Percentiles rank a stretch among this genome's conserved stretches.
Evolutionary conservation across 2,113 vertebrate genomes (phyloP).

Genomic region (Leptobrachium leishanense): DNA sequence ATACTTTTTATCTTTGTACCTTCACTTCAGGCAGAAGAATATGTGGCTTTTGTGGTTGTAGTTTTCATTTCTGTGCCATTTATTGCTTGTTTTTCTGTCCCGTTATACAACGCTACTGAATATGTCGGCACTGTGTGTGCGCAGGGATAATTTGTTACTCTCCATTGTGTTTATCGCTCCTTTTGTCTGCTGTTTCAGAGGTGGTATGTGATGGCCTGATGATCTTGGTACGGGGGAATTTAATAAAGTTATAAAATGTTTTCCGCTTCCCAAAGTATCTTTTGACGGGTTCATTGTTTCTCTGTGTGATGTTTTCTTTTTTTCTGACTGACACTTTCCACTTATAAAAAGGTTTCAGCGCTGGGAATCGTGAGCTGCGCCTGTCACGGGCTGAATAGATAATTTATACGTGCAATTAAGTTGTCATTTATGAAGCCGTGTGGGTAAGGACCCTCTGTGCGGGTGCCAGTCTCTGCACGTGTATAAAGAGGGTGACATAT

Average conservation of each 20-base stretch:
- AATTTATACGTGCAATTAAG: neutral
- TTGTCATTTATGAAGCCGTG: neutral
- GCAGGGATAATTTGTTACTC: too few relatives aligned
- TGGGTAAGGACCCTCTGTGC: neutral
- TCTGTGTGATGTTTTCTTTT: neutral
- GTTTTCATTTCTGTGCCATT: too few relatives aligned
- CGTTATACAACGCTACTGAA: too few relatives aligned
- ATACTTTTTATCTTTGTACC: too few relatives aligned
- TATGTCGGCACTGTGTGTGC: too few relatives aligned
- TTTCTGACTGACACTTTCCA: neutral
- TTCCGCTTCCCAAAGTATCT: neutral
- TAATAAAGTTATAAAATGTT: too few relatives aligned
- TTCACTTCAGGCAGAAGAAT: too few relatives aligned
- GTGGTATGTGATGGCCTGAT: too few relatives aligned
- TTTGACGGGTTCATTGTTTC: neutral
- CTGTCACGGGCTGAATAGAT: neutral
- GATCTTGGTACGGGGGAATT: neutral
- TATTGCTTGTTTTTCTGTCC: too few relatives aligned
- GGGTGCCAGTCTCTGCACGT: neutral
- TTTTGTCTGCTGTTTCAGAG: too few relatives aligned
- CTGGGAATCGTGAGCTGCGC: neutral
- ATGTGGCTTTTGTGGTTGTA: too few relatives aligned
- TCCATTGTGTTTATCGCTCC: too few relatives aligned
- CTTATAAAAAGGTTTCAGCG: neutral
- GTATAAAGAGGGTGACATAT: neutral